phyloP scores from a whole-genome alignment of 1,140 invertebrate species.

The Zophobas morio region DNA sequence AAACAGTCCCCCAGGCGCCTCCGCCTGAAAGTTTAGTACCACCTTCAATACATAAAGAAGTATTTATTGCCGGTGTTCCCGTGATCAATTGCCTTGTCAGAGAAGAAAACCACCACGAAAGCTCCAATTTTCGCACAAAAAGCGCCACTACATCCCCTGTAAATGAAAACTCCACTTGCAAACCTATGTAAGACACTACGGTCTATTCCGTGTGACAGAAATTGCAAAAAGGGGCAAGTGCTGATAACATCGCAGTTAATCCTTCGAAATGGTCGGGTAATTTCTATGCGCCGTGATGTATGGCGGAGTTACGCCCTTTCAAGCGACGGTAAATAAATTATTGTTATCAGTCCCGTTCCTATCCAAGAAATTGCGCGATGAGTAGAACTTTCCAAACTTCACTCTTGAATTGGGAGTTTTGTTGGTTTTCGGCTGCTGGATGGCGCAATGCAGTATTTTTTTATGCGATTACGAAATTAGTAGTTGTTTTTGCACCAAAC shows the following conservation, averaged over 20 bases:
- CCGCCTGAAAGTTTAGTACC: too few species aligned
- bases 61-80: too few species aligned
- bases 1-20: too few species aligned
- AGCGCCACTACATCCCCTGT: too few species aligned
- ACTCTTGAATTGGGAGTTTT: conserved; percentile 8
- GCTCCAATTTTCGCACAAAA: too few species aligned
- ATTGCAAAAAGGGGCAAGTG: conserved; percentile 25
- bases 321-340: conserved; percentile 35
- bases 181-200: conserved; percentile 15
- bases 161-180: conserved; percentile 19
- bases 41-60: too few species aligned
- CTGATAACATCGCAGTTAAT: conserved; percentile 40
- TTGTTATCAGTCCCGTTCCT: conserved; percentile 20
- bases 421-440: conserved; percentile 1
- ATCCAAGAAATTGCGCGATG: conserved; percentile 28
- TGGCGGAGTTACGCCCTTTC: conserved; percentile 34
- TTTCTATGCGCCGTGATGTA: conserved; percentile 31
- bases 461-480: not conserved
- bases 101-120: too few species aligned
- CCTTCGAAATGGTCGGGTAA: conserved; percentile 29
- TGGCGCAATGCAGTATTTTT: conserved; percentile 17
- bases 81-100: too few species aligned
- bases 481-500: not conserved
- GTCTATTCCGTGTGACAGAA: conserved; percentile 22
- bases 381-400: conserved; percentile 14